phyloP scores from a whole-genome alignment of 2,797 vertebrate species.

The Carcharodon carcharias region DNA sequence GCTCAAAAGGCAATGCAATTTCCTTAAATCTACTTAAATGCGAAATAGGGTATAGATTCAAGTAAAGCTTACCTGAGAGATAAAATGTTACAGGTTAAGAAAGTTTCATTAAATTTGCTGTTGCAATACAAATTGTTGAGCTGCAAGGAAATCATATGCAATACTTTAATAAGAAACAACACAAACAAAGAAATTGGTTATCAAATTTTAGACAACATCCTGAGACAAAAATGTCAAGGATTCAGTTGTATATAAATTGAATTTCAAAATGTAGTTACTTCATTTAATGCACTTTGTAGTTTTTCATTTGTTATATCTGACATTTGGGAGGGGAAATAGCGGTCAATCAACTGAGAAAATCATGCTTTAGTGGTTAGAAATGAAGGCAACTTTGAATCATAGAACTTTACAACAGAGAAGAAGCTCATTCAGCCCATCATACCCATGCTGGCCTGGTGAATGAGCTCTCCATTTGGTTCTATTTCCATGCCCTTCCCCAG shows the following conservation, averaged over 20 bases:
- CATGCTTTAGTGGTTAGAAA: background rate
- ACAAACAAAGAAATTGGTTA: background rate
- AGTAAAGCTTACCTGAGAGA: background rate
- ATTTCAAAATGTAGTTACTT: background rate
- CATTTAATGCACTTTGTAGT: no score
- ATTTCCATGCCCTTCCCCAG: background rate
- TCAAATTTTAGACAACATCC: background rate
- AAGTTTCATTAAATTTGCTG: background rate
- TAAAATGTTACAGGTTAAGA: background rate
- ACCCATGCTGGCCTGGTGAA: background rate
- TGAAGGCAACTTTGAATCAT: background rate
- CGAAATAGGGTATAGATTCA: background rate
- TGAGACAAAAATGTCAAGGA: background rate
- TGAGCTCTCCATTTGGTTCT: background rate
- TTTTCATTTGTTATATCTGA: no score
- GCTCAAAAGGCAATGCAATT: background rate
- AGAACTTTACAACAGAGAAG: background rate
- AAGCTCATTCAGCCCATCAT: background rate
- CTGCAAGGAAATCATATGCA: background rate
- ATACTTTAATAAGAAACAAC: background rate
- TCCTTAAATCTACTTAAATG: no score
- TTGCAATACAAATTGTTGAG: slow-evolving; percentile 4
- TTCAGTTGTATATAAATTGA: background rate
- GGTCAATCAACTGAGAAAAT: no score
- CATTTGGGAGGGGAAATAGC: no score